These are phyloP conservation scores for Cebus imitator DNA, from an alignment of 2,113 vertebrate species.

Conservation along the genomic window DNA sequence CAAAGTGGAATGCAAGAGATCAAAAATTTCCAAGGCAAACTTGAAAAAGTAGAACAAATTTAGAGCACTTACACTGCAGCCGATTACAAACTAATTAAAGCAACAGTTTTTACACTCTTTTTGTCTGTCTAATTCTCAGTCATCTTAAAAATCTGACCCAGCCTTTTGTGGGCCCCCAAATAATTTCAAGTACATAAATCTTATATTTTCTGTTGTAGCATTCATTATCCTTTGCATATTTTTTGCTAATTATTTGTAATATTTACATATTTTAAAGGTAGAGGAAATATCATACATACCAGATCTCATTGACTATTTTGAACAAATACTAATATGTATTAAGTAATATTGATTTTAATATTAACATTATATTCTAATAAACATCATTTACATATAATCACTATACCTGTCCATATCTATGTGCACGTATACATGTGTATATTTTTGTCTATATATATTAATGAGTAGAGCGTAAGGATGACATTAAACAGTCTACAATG, in stretches of 20 bases:
- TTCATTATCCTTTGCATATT: background rate
- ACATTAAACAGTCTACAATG: background rate
- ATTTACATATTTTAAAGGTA: background rate
- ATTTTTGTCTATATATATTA: background rate
- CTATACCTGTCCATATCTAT: background rate
- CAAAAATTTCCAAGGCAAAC: background rate
- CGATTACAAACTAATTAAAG: background rate
- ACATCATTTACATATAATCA: background rate
- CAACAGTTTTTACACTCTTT: background rate
- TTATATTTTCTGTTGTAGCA: background rate
- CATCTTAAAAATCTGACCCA: background rate
- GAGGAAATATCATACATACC: background rate
- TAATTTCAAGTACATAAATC: background rate
- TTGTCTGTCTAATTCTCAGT: background rate
- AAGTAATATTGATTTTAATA: background rate
- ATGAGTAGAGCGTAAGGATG: background rate
- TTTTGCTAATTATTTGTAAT: background rate
- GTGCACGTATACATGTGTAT: background rate
- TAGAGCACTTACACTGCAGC: background rate
- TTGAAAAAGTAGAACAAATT: background rate
- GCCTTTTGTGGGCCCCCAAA: background rate
- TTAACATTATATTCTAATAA: background rate
- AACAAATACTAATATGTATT: background rate
- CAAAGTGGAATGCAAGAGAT: background rate
- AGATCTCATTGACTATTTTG: background rate